phyloP scores from a whole-genome alignment of 1,140 invertebrate species.

The Drosophila bocki region DNA sequence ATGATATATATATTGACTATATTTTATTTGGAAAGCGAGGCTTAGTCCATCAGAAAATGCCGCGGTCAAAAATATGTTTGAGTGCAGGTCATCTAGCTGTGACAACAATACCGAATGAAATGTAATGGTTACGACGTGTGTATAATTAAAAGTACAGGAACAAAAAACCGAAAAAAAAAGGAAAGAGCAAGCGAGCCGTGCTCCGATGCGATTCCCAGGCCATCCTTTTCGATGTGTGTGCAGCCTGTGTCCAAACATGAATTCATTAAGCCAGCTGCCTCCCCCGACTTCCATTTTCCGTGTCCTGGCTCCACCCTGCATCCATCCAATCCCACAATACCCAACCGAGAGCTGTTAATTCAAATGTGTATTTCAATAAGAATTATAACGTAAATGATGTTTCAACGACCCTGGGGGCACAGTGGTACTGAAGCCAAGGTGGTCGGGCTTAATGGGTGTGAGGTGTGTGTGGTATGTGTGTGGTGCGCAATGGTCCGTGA shows the following conservation, averaged over 20 bases:
- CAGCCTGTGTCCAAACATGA: constrained; percentile 64
- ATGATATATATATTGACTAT: not conserved
- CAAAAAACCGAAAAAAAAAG: not conserved
- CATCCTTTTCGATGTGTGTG: constrained; percentile 39
- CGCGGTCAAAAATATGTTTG: not conserved
- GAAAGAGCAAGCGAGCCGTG: constrained; percentile 19
- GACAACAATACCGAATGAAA: constrained; percentile 77
- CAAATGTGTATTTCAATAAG: constrained; percentile 72
- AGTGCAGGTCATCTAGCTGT: constrained; percentile 30
- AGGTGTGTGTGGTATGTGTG: constrained; percentile 19
- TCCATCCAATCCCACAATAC: not conserved
- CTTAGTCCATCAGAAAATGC: not conserved
- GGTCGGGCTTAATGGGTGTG: constrained; percentile 8
- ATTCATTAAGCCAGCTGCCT: constrained; percentile 71
- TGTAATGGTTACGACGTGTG: constrained; percentile 80
- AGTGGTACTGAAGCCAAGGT: constrained; percentile 13
- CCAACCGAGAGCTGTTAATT: constrained; percentile 50
- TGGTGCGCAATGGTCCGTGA: constrained; percentile 52
- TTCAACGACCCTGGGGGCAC: constrained; percentile 34
- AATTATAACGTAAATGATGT: constrained; percentile 77
- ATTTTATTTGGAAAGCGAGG: not conserved
- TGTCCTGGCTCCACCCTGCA: constrained; percentile 11
- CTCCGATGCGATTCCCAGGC: constrained; percentile 16
- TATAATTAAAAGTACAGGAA: constrained; percentile 75
- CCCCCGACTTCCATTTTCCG: constrained; percentile 6